Conservation (phyloP, 2,888 invertebrate genomes). For the Patella ulyssiponensis region DNA sequence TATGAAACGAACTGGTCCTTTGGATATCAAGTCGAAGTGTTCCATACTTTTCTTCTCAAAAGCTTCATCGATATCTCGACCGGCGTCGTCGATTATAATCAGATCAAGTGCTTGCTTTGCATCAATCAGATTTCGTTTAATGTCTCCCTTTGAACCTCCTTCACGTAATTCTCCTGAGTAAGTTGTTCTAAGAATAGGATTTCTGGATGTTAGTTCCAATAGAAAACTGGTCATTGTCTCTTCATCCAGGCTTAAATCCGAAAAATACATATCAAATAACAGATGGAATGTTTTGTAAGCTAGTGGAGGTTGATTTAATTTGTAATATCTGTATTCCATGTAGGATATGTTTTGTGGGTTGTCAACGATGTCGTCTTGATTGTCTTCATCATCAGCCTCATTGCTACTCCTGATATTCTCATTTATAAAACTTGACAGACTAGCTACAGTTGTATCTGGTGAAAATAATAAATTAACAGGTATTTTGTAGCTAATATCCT, state of each 20-base stretch:
- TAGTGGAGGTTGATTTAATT: neutral
- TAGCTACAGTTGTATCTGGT: neutral
- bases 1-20: neutral
- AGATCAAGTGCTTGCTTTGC: neutral
- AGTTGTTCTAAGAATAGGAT: neutral
- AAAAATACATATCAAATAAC: neutral
- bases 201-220: neutral
- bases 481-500: constrained; percentile 30
- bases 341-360: too few species aligned
- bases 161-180: neutral
- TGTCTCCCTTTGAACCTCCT: neutral
- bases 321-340: too few species aligned
- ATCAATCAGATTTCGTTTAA: neutral
- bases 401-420: too few species aligned
- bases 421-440: neutral
- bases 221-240: neutral
- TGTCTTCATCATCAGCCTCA: too few species aligned
- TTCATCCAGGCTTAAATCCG: neutral
- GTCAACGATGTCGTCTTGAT: too few species aligned
- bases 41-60: neutral
- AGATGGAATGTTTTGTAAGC: neutral
- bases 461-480: constrained; percentile 29
- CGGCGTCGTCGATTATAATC: neutral
- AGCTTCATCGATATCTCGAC: neutral
- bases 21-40: neutral